These are phyloP conservation scores for Fopius arisanus DNA, from an alignment of 1,140 invertebrate genomes.

Conservation along the genomic window DNA sequence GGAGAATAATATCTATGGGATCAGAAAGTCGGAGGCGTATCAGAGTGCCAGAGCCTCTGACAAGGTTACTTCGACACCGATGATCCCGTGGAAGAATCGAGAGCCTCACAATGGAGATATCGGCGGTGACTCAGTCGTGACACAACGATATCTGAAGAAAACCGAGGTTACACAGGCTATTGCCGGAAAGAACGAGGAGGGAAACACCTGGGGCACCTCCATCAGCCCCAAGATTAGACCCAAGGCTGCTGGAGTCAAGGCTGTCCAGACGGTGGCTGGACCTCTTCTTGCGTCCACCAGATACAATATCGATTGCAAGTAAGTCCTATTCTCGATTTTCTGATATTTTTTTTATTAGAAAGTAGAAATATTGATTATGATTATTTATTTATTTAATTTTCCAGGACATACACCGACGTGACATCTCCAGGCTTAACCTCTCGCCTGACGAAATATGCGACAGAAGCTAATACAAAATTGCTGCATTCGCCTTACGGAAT, in stretches of 20 bases:
- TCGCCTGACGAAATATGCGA: conserved; percentile 59
- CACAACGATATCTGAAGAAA: conserved; percentile 24
- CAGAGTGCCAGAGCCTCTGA: background rate
- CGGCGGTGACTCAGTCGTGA: background rate
- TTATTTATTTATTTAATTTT: conserved; percentile 20
- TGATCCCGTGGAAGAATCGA: conserved; percentile 34
- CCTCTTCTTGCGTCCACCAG: conserved; percentile 58
- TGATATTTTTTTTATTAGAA: background rate
- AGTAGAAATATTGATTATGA: too few relatives aligned
- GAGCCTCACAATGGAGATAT: conserved; percentile 38
- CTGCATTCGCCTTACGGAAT: conserved; percentile 57
- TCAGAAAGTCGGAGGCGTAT: background rate
- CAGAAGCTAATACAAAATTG: conserved; percentile 53
- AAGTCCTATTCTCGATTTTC: conserved; percentile 21
- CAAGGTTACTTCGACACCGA: conserved; percentile 49
- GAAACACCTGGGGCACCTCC: conserved; percentile 51
- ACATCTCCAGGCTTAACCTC: conserved; percentile 58
- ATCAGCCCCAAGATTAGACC: conserved; percentile 51
- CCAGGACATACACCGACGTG: conserved; percentile 55
- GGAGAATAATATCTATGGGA: conserved; percentile 21
- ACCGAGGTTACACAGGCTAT: conserved; percentile 19
- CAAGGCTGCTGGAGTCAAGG: conserved; percentile 45
- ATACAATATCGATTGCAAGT: conserved; percentile 62
- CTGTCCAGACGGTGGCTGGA: conserved; percentile 53
- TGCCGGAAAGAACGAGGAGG: conserved; percentile 40